These are phyloP conservation scores for Pseudocheirus occidentalis DNA, from an alignment of 2,797 vertebrate genomes.

Conservation along the genomic window DNA sequence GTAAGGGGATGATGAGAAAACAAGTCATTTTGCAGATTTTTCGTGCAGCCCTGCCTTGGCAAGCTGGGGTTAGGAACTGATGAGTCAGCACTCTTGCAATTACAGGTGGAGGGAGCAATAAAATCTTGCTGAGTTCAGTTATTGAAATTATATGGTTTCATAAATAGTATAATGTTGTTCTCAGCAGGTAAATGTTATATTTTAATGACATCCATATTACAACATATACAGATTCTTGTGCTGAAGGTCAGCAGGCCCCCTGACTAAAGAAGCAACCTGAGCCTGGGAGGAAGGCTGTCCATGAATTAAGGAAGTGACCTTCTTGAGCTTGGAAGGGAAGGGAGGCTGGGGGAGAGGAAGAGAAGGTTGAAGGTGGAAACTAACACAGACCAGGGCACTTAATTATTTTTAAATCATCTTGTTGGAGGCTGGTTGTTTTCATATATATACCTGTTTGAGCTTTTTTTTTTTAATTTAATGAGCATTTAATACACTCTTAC, in stretches of 20 bases:
- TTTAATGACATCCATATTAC: conserved; percentile 77
- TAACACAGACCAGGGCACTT: conserved; percentile 16
- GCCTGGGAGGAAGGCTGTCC: conserved; percentile 63
- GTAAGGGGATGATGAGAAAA: conserved; percentile 71
- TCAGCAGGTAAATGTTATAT: conserved; percentile 81
- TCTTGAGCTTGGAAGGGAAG: conserved; percentile 68
- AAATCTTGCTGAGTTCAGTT: conserved; percentile 87
- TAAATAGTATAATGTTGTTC: conserved; percentile 84
- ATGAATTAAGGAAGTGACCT: conserved; percentile 63
- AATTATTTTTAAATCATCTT: conserved; percentile 32
- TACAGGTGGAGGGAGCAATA: conserved; percentile 84
- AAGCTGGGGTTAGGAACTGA: conserved; percentile 68
- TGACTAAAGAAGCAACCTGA: conserved; percentile 64
- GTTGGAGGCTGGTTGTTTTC: conserved; percentile 17
- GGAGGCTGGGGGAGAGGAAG: conserved; percentile 37
- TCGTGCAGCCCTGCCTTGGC: conserved; percentile 43
- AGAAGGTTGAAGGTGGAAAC: conserved; percentile 37
- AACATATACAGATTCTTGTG: conserved; percentile 60
- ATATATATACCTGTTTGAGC: neutral
- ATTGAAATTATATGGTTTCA: conserved; percentile 84
- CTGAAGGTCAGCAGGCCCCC: conserved; percentile 75
- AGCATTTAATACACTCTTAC: neutral
- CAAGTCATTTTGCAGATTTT: conserved; percentile 69
- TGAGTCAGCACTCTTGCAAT: conserved; percentile 83
- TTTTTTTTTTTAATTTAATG: neutral